Evolutionary conservation across 2,113 vertebrate species (phyloP).

Genomic region (Mellivora capensis): DNA sequence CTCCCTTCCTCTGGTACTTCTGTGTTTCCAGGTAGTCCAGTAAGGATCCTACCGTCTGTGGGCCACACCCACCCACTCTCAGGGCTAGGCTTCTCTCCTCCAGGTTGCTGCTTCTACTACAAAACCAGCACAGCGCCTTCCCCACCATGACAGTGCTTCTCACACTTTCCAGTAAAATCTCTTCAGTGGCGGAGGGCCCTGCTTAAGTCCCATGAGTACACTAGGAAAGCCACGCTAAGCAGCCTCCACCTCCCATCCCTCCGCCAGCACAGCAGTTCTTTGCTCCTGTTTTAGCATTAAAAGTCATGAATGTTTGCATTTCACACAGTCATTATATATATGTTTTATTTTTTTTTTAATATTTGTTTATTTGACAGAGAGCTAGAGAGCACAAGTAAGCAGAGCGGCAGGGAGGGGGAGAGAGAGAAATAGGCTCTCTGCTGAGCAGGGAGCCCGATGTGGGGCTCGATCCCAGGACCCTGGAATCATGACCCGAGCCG

Average conservation of each 20-base stretch:
- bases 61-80: fast-evolving
- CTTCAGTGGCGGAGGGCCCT: not conserved
- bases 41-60: not conserved
- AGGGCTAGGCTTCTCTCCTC: not conserved
- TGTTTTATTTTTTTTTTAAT: too few species aligned
- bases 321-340: not conserved
- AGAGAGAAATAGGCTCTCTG: too few species aligned
- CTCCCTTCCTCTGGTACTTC: not conserved
- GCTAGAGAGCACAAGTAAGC: too few species aligned
- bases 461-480: too few species aligned
- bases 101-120: not conserved
- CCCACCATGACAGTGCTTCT: not conserved
- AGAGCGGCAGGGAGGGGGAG: too few species aligned
- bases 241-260: not conserved
- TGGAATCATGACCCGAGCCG: too few species aligned
- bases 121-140: not conserved
- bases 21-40: not conserved
- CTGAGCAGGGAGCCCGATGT: too few species aligned
- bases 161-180: not conserved
- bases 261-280: not conserved
- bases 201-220: not conserved
- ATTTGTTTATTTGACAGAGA: too few species aligned
- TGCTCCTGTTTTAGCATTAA: not conserved
- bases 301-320: not conserved
- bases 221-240: not conserved